Evolutionary conservation across 2,888 invertebrate species (phyloP).

Genomic region (Steinernema scapterisci): DNA sequence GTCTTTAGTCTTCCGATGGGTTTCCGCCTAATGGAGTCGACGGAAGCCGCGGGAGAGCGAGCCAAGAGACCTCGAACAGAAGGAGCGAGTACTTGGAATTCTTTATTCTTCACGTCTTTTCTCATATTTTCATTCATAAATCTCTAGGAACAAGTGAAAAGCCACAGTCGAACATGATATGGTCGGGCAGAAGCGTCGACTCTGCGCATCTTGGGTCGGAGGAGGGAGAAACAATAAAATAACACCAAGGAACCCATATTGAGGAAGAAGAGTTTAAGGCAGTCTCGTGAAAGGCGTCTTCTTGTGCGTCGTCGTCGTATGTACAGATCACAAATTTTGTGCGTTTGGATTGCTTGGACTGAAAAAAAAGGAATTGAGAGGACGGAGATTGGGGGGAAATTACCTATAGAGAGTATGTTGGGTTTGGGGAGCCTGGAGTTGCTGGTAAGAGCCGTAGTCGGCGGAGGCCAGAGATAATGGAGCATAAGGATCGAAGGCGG

Average conservation of each 20-base stretch:
- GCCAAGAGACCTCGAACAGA: background rate
- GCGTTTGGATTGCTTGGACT: constrained; percentile 30
- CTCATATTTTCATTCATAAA: background rate
- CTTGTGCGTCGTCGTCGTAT: background rate
- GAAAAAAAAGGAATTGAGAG: background rate
- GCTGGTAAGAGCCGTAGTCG: constrained; percentile 14
- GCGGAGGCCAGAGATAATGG: background rate
- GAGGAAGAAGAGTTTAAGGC: constrained; percentile 16
- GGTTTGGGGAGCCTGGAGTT: background rate
- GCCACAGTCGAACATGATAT: constrained; percentile 18
- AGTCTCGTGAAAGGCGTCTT: background rate
- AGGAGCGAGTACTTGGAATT: background rate
- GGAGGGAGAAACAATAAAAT: background rate
- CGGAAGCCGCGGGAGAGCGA: background rate
- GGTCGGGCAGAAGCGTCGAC: background rate
- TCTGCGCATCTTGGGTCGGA: constrained; percentile 15
- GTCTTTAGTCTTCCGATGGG: constrained; percentile 24
- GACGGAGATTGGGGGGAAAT: background rate
- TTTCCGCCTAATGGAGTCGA: constrained; percentile 4
- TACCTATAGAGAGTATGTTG: constrained; percentile 22
- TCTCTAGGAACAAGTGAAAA: constrained; percentile 28
- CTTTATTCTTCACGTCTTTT: background rate
- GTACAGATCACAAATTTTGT: constrained; percentile 23
- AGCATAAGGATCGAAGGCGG: constrained; percentile 12
- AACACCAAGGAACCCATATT: constrained; percentile 18